Conservation (phyloP, 1,140 invertebrate species). For the Paramacrobiotus metropolitanus region DNA sequence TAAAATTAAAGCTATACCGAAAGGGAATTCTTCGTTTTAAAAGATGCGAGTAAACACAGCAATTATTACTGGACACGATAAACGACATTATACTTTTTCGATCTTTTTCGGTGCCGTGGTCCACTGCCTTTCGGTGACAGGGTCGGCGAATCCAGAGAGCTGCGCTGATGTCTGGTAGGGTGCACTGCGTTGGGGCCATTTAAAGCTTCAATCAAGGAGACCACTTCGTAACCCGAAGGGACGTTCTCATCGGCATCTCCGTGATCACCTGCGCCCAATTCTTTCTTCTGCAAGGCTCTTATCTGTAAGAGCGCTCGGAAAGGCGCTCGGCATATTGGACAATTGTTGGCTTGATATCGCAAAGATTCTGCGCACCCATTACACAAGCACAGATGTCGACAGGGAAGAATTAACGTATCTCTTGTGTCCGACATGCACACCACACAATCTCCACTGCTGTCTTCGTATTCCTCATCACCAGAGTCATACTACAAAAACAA, state of each 20-base stretch:
- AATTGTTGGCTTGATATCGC: constrained; percentile 68
- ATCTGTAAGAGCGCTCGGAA: constrained; percentile 90
- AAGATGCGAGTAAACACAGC: too few relatives aligned
- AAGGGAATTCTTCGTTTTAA: too few relatives aligned
- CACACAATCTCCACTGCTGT: constrained; percentile 91
- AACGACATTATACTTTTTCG: constrained; percentile 4
- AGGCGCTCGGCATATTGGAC: constrained; percentile 89
- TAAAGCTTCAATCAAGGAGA: constrained; percentile 89
- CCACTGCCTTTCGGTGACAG: neutral
- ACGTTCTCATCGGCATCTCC: constrained; percentile 37
- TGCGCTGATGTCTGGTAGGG: neutral
- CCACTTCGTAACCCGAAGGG: constrained; percentile 72
- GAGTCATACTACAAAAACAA: constrained; percentile 20
- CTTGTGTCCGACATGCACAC: constrained; percentile 95
- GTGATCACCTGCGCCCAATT: neutral
- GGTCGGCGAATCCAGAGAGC: neutral
- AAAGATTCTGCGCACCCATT: constrained; percentile 89
- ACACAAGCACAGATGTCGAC: constrained; percentile 87
- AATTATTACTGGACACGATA: too few relatives aligned
- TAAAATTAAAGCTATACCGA: too few relatives aligned
- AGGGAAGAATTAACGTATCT: constrained; percentile 91
- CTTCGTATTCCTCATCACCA: constrained; percentile 70
- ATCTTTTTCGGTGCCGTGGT: neutral
- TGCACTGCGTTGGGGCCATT: constrained; percentile 51
- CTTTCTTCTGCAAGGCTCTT: constrained; percentile 60